These are phyloP conservation scores for Euleptes europaea DNA, from an alignment of 2,113 vertebrate species.

Conservation along the genomic window DNA sequence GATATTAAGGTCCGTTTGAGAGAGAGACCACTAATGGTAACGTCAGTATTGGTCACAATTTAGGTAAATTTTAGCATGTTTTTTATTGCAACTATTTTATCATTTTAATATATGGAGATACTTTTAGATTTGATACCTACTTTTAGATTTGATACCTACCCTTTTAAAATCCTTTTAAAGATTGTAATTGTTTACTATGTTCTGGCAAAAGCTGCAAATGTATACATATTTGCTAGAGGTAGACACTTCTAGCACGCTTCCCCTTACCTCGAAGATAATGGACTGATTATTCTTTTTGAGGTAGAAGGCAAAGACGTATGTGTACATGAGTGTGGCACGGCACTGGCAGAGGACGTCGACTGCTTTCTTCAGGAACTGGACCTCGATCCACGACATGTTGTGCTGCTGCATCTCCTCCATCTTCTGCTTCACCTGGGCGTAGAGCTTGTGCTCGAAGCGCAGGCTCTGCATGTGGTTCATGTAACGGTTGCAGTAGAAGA, in stretches of 20 bases:
- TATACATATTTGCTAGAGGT: too few relatives aligned
- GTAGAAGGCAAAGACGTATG: constrained; percentile 99
- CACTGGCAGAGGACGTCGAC: constrained; percentile 99
- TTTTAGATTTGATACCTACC: too few relatives aligned
- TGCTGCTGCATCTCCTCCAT: constrained; percentile 99
- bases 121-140: too few relatives aligned
- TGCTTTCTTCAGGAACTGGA: constrained; percentile 99
- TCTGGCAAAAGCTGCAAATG: too few relatives aligned
- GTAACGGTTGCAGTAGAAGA: constrained; percentile 99
- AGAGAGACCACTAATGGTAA: too few relatives aligned
- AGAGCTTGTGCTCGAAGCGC: constrained; percentile 99
- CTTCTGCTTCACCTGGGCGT: constrained; percentile 99
- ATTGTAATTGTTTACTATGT: too few relatives aligned
- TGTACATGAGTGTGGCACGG: constrained; percentile 99
- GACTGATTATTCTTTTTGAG: constrained; percentile 99
- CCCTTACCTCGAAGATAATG: constrained; percentile 98
- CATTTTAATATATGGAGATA: too few relatives aligned
- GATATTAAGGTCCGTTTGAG: too few relatives aligned
- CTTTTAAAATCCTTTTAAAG: too few relatives aligned
- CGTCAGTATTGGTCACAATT: too few relatives aligned
- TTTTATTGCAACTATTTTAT: too few relatives aligned
- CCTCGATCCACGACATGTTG: constrained; percentile 99
- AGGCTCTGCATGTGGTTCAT: constrained; percentile 99
- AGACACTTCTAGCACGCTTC: neutral
- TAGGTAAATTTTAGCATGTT: too few relatives aligned